These are phyloP conservation scores for Ammodytes dubius DNA, from an alignment of 2,113 vertebrate genomes.

Conservation along the genomic window DNA sequence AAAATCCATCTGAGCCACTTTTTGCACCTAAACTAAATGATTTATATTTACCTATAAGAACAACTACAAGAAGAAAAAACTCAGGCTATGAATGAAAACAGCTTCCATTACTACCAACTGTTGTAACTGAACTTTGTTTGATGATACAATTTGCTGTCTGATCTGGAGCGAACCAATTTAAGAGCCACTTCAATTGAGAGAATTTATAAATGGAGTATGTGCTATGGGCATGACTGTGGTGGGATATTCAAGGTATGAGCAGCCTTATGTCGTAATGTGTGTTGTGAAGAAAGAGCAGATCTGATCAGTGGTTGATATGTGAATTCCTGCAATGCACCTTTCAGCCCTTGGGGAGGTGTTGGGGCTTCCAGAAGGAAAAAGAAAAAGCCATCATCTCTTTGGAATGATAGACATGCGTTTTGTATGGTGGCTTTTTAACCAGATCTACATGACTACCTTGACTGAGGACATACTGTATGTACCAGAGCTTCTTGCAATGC, in stretches of 20 bases:
- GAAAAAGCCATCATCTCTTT: background rate
- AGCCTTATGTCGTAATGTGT: background rate
- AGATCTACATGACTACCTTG: background rate
- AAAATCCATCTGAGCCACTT: conserved; percentile 27
- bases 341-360: background rate
- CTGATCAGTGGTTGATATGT: background rate
- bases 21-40: conserved; percentile 20
- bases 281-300: background rate
- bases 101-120: background rate
- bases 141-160: background rate
- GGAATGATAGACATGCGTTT: background rate
- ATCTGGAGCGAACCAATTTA: background rate
- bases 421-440: conserved; percentile 8
- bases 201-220: background rate
- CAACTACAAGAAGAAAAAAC: background rate
- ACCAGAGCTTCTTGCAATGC: conserved; percentile 6
- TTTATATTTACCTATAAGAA: background rate
- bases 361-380: background rate
- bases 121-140: background rate
- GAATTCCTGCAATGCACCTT: background rate
- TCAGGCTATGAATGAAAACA: background rate
- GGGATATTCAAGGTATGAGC: background rate
- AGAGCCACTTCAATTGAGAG: background rate
- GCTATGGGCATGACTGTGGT: background rate
- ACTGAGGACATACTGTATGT: conserved; percentile 4